A percentile compares a stretch with the other conserved stretches of the same genome.
Evolutionary conservation across 2,797 vertebrate genomes (phyloP).

Genomic region (Ctenopoma multispine): DNA sequence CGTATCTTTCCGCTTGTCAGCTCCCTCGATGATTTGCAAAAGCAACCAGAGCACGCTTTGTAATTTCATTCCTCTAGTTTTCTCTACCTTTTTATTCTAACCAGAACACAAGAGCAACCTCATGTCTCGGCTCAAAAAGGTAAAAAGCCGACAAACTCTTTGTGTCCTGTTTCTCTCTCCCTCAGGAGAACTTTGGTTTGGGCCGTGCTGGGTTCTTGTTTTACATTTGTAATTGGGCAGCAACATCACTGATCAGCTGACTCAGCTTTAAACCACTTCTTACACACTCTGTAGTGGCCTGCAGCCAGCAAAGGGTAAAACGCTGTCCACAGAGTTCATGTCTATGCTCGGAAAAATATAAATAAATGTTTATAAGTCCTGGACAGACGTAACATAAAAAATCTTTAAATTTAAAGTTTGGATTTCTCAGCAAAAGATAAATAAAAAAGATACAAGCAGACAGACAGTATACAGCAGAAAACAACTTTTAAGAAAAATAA

Average conservation of each 20-base stretch:
- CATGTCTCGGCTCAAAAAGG: slow-evolving; percentile 25
- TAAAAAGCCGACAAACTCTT: slow-evolving; percentile 16
- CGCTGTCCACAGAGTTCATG: not conserved
- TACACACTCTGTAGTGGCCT: slow-evolving; percentile 1
- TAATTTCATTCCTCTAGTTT: slow-evolving; percentile 40
- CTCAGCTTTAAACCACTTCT: slow-evolving; percentile 41
- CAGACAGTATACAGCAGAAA: no score
- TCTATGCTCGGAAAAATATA: slow-evolving; percentile 13
- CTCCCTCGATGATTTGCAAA: slow-evolving; percentile 51
- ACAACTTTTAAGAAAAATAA: no score
- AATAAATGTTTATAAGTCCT: not conserved
- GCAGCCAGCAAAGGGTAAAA: slow-evolving; percentile 5
- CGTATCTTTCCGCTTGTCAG: slow-evolving; percentile 31
- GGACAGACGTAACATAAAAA: slow-evolving; percentile 26
- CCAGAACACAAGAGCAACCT: slow-evolving; percentile 47
- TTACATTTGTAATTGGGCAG: slow-evolving; percentile 66
- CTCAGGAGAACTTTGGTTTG: slow-evolving; percentile 20
- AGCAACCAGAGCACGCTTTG: slow-evolving; percentile 31
- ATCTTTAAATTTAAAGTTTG: not conserved
- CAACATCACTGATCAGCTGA: slow-evolving; percentile 48
- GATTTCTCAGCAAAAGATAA: not conserved
- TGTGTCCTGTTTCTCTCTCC: slow-evolving; percentile 18
- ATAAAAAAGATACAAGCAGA: no score
- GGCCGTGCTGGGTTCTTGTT: slow-evolving; percentile 27
- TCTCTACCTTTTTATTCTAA: slow-evolving; percentile 43